A percentile compares a stretch with the other conserved stretches of the same genome.
Conservation (phyloP, 1,140 invertebrate species). For the Cotesia vestalis region DNA sequence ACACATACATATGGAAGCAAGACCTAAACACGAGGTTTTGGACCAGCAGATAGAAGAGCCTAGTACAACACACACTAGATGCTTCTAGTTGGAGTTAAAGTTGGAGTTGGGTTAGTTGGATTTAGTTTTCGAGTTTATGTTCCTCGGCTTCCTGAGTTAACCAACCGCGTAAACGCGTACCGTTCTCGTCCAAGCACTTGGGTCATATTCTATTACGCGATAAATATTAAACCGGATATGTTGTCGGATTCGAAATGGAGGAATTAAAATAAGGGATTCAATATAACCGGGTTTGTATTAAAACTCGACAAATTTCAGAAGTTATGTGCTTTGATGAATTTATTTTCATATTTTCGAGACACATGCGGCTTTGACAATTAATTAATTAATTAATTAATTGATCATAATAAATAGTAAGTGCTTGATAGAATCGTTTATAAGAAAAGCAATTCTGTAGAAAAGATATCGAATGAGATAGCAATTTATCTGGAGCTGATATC, state of each 20-base stretch:
- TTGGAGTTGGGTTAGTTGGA: slow-evolving; percentile 51
- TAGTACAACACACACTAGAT: not conserved
- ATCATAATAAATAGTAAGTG: too few species aligned
- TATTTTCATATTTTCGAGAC: too few species aligned
- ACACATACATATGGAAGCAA: not conserved
- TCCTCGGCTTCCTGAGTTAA: slow-evolving; percentile 54
- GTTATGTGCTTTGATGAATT: too few species aligned
- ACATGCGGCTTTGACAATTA: too few species aligned
- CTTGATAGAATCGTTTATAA: too few species aligned
- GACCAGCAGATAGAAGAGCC: not conserved
- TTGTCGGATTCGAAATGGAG: slow-evolving; percentile 31
- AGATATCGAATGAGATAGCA: not conserved
- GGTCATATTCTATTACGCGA: slow-evolving; percentile 57
- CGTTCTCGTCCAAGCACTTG: slow-evolving; percentile 42
- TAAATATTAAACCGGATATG: slow-evolving; percentile 56
- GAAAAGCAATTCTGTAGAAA: too few species aligned
- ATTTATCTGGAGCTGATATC: slow-evolving; percentile 6
- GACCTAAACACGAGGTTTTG: not conserved
- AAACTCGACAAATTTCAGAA: not conserved
- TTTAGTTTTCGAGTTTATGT: slow-evolving; percentile 60
- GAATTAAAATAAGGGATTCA: slow-evolving; percentile 4
- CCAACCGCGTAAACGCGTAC: slow-evolving; percentile 53
- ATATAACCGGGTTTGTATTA: too few species aligned
- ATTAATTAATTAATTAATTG: too few species aligned
- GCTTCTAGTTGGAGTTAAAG: slow-evolving; percentile 3